Conservation (phyloP, 2,888 invertebrate species). For the Apotomis betuletana region DNA sequence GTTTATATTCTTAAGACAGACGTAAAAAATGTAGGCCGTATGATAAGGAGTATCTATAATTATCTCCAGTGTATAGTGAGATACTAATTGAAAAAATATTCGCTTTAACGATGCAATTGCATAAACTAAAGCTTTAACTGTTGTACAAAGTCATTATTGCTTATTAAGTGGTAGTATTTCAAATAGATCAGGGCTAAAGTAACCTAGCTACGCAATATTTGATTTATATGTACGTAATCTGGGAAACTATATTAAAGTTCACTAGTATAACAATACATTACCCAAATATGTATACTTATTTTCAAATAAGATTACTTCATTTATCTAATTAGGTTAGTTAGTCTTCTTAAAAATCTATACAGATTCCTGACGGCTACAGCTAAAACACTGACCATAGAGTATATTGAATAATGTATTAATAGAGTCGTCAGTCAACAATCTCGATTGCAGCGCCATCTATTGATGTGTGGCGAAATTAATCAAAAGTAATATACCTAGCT, state of each 20-base stretch:
- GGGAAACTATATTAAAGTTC: not conserved
- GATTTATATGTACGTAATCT: not conserved
- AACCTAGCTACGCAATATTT: constrained; percentile 27
- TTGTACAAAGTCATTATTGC: not conserved
- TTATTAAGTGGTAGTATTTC: constrained; percentile 48
- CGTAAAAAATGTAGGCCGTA: constrained; percentile 13
- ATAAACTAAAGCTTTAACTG: no score
- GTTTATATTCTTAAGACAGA: constrained; percentile 16
- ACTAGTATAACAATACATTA: constrained; percentile 18
- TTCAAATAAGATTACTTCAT: constrained; percentile 39
- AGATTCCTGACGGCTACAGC: constrained; percentile 23
- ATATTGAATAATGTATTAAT: no score
- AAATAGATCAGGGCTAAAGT: constrained; percentile 35
- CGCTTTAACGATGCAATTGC: not conserved
- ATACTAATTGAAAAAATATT: not conserved
- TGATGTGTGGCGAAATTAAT: no score
- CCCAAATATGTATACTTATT: constrained; percentile 25
- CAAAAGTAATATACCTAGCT: no score
- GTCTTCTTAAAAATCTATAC: constrained; percentile 37
- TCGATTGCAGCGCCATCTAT: no score
- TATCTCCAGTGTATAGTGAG: not conserved
- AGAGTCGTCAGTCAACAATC: no score
- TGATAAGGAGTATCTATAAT: constrained; percentile 3
- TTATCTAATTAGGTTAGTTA: constrained; percentile 39
- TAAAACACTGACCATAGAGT: constrained; percentile 17